Conservation (phyloP, 2,113 vertebrate species). For the Panurus biarmicus region DNA sequence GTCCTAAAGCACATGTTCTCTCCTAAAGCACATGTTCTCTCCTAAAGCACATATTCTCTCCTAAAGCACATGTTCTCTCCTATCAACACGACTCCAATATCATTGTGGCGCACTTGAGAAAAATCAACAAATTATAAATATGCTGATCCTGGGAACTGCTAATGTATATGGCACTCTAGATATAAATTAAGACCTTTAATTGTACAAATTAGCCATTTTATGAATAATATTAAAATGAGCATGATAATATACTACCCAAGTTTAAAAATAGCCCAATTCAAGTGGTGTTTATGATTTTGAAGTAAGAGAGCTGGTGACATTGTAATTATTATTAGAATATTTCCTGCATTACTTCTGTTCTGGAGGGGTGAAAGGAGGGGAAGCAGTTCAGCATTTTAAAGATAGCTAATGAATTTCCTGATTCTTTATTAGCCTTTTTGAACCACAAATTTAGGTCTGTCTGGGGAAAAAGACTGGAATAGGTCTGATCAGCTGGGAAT, state of each 20-base stretch:
- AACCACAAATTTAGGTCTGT: background rate
- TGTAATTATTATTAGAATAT: background rate
- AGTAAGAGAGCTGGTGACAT: background rate
- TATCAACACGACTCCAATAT: background rate
- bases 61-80: background rate
- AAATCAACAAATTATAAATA: conserved; percentile 4
- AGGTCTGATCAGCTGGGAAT: background rate
- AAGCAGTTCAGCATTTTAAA: background rate
- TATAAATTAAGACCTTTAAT: background rate
- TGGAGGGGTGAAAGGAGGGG: background rate
- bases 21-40: background rate
- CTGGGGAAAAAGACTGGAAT: background rate
- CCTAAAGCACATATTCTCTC: background rate
- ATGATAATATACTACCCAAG: background rate
- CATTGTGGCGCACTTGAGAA: background rate
- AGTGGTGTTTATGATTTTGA: background rate
- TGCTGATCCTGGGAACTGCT: background rate
- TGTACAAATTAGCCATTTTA: background rate
- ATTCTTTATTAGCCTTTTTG: background rate
- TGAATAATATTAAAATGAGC: background rate
- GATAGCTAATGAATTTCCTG: background rate
- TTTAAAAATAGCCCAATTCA: background rate
- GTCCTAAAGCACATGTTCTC: background rate
- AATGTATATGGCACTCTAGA: background rate
- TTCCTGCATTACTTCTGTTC: conserved; percentile 3